Percentiles rank a stretch among this genome's conserved stretches.
Conservation (phyloP, 2,888 invertebrate species). For the Arge pagana region DNA sequence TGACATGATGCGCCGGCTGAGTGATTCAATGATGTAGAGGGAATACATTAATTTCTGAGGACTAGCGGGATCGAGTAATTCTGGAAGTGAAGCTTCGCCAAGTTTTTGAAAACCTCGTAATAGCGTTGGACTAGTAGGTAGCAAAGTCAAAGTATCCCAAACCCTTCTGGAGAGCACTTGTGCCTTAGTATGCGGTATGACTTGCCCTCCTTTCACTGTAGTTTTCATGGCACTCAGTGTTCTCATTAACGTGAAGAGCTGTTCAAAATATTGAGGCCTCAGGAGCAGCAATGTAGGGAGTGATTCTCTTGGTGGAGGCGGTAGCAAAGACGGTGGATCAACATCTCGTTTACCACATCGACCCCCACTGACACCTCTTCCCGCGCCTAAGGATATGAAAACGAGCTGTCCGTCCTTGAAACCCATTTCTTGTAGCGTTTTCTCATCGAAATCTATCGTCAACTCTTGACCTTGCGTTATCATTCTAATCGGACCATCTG, state of each 20-base stretch:
- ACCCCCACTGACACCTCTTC: constrained; percentile 62
- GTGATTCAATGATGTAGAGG: constrained; percentile 84
- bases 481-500: constrained; percentile 86
- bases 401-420: constrained; percentile 94
- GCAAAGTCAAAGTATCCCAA: constrained; percentile 91
- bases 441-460: constrained; percentile 90
- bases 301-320: constrained; percentile 83
- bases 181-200: constrained; percentile 81
- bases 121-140: constrained; percentile 88
- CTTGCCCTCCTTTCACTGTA: constrained; percentile 71
- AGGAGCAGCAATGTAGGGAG: constrained; percentile 84
- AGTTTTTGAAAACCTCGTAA: constrained; percentile 83
- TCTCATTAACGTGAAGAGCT: constrained; percentile 88
- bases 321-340: constrained; percentile 84
- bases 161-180: constrained; percentile 88
- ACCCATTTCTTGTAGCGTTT: constrained; percentile 87
- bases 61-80: constrained; percentile 83
- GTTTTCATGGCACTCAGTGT: constrained; percentile 87
- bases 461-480: constrained; percentile 94
- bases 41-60: constrained; percentile 96
- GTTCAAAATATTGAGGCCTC: constrained; percentile 87
- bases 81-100: constrained; percentile 69
- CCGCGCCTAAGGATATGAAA: constrained; percentile 87
- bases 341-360: constrained; percentile 66
- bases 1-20: constrained; percentile 58